These are phyloP conservation scores for Hermatobates lingyangjiaoensis DNA, from an alignment of 1,140 invertebrate species.

Conservation along the genomic window DNA sequence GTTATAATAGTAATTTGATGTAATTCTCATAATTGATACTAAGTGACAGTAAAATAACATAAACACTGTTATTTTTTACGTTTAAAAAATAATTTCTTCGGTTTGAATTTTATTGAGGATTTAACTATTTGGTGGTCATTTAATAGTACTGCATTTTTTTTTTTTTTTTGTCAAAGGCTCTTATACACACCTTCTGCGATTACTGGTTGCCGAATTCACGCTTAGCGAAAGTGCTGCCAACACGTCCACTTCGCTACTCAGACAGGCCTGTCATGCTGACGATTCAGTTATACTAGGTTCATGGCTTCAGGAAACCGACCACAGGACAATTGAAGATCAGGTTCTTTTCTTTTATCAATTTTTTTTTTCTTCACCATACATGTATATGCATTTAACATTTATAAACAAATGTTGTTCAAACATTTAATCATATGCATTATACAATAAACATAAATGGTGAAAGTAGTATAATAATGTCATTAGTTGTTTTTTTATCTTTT, in stretches of 20 bases:
- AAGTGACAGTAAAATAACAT: too few species aligned
- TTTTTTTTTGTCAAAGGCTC: conserved; percentile 30
- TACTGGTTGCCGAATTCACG: conserved; percentile 95
- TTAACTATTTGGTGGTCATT: too few species aligned
- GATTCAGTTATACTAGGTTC: conserved; percentile 73
- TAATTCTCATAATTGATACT: too few species aligned
- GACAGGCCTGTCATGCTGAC: conserved; percentile 73
- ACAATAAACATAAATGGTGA: too few species aligned
- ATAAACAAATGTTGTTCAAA: neutral
- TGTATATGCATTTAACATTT: neutral
- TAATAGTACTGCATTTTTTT: neutral
- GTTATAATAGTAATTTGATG: too few species aligned
- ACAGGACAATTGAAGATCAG: conserved; percentile 93
- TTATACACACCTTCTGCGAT: conserved; percentile 66
- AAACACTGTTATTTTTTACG: too few species aligned
- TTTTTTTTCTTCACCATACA: too few species aligned
- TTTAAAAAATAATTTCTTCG: too few species aligned
- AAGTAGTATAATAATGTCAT: too few species aligned
- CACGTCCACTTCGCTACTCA: conserved; percentile 75
- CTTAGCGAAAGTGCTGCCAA: conserved; percentile 86
- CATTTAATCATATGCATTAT: too few species aligned
- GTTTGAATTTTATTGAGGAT: too few species aligned
- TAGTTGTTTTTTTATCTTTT: too few species aligned
- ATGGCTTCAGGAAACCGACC: conserved; percentile 87
- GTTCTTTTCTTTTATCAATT: conserved; percentile 36